phyloP scores from a whole-genome alignment of 2,888 invertebrate species.

The Dryobota labecula region DNA sequence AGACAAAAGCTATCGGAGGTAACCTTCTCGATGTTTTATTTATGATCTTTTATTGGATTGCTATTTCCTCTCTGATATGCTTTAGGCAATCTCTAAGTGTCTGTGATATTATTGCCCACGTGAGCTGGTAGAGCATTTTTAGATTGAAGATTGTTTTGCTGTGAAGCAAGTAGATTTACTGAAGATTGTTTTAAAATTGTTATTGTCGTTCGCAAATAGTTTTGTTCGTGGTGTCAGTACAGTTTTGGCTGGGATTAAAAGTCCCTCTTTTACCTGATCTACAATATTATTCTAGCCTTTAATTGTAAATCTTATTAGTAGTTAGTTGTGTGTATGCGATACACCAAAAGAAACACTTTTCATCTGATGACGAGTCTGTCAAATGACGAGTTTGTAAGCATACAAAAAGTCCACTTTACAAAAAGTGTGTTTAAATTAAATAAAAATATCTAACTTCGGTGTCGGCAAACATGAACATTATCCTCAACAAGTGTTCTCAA shows the following conservation, averaged over 20 bases:
- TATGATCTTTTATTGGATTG: conserved; percentile 87
- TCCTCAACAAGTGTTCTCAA: conserved; percentile 48
- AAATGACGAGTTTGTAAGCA: too few species aligned
- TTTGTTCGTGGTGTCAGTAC: not conserved
- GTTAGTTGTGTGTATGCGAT: too few species aligned
- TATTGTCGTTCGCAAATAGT: not conserved
- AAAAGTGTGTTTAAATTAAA: not conserved
- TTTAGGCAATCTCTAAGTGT: conserved; percentile 72
- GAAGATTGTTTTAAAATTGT: not conserved
- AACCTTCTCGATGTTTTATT: conserved; percentile 87
- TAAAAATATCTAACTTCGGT: not conserved
- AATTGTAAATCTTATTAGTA: too few species aligned
- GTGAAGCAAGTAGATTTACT: not conserved
- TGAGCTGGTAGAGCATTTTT: conserved; percentile 15
- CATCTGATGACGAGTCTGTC: too few species aligned
- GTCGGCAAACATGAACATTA: conserved; percentile 12
- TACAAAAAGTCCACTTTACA: not conserved
- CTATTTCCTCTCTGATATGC: conserved; percentile 77
- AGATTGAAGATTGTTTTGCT: conserved; percentile 6
- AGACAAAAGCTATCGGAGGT: conserved; percentile 86
- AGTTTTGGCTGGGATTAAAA: not conserved
- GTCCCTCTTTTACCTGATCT: too few species aligned
- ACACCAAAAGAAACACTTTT: too few species aligned
- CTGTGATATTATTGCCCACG: conserved; percentile 63
- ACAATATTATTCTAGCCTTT: too few species aligned